Conservation (phyloP, 2,113 vertebrate species). For the Platichthys flesus region DNA sequence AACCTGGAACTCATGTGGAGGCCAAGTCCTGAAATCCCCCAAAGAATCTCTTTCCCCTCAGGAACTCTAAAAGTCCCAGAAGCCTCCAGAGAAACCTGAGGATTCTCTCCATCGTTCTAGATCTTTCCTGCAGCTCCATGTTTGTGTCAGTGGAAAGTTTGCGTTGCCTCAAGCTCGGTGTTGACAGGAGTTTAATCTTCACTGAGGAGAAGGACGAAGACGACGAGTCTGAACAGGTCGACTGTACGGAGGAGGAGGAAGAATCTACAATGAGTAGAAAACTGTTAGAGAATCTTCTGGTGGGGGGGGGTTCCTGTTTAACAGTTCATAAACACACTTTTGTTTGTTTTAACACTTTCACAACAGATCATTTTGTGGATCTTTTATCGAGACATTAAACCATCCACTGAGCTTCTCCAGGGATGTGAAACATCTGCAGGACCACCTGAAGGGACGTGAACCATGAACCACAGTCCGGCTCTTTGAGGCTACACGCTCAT, state of each 20-base stretch:
- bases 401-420: not conserved
- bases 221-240: constrained; percentile 30
- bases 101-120: too few species aligned
- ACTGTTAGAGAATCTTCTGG: not conserved
- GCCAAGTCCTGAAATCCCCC: not conserved
- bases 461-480: too few species aligned
- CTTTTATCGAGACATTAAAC: not conserved
- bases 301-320: not conserved
- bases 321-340: not conserved
- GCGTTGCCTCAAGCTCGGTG: constrained; percentile 8
- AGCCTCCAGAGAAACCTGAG: too few species aligned
- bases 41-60: too few species aligned
- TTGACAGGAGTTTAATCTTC: constrained; percentile 22
- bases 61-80: too few species aligned
- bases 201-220: not conserved
- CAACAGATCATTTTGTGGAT: not conserved
- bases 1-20: not conserved
- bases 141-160: constrained; percentile 19
- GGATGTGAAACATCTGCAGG: not conserved
- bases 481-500: too few species aligned
- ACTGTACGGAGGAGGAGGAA: not conserved
- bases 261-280: not conserved
- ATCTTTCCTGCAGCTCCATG: too few species aligned
- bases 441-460: not conserved
- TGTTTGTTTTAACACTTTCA: too few species aligned